Percentiles rank a stretch among this genome's conserved stretches.
These are phyloP conservation scores for Augochlorella aurata DNA, from an alignment of 2,888 invertebrate species.

Conservation along the genomic window DNA sequence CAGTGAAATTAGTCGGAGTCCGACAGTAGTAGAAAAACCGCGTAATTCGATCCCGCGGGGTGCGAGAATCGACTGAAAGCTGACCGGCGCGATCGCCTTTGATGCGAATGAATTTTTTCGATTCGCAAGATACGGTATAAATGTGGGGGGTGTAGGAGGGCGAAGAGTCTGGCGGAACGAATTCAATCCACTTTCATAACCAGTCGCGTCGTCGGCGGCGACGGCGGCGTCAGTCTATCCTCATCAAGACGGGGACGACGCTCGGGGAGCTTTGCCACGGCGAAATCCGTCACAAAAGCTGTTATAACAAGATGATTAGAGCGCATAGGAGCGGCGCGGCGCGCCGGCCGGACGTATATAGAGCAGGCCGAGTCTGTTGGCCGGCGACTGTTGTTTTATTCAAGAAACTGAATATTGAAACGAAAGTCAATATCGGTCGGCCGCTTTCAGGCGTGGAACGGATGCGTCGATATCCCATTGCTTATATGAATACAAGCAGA, in stretches of 20 bases:
- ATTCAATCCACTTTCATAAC: constrained; percentile 8
- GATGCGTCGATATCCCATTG: constrained; percentile 55
- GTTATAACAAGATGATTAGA: constrained; percentile 39
- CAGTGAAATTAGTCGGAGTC: constrained; percentile 27
- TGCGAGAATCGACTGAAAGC: background rate
- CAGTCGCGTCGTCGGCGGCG: background rate
- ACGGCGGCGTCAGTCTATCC: background rate
- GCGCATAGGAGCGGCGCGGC: background rate
- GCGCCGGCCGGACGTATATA: constrained; percentile 2
- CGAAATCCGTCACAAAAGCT: constrained; percentile 23
- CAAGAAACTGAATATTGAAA: constrained; percentile 70
- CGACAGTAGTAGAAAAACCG: background rate
- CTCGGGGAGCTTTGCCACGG: background rate
- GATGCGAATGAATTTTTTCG: background rate
- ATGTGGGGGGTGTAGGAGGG: background rate
- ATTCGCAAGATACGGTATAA: background rate
- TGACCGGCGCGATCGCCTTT: background rate
- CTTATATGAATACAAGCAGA: constrained; percentile 48
- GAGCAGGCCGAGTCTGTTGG: constrained; percentile 27
- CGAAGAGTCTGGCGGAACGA: background rate
- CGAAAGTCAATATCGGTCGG: constrained; percentile 65
- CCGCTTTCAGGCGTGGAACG: constrained; percentile 54
- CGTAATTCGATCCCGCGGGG: background rate
- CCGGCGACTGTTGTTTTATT: constrained; percentile 67
- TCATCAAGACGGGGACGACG: constrained; percentile 22